These are phyloP conservation scores for Dynastes hyllus DNA, from an alignment of 2,888 invertebrate genomes.

Conservation along the genomic window DNA sequence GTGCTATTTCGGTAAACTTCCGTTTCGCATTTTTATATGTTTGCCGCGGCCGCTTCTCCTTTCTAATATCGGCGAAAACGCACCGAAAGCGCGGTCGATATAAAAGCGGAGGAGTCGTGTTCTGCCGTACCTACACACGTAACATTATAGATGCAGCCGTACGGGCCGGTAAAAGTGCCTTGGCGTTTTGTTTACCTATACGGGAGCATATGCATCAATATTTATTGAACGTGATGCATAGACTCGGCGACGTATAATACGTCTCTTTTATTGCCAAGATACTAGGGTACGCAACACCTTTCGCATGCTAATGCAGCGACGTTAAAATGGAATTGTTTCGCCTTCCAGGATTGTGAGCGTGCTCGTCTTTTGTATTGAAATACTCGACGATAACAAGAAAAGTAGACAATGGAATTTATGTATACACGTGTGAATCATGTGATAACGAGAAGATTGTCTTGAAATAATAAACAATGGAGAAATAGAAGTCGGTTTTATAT, in stretches of 20 bases:
- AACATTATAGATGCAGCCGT: background rate
- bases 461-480: background rate
- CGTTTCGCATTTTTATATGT: constrained; percentile 32
- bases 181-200: constrained; percentile 18
- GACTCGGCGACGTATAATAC: background rate
- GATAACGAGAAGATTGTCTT: background rate
- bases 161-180: background rate
- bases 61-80: constrained; percentile 24
- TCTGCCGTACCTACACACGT: background rate
- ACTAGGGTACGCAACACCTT: background rate
- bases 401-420: background rate
- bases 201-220: constrained; percentile 20
- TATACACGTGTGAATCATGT: background rate
- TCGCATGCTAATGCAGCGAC: background rate
- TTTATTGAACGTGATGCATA: constrained; percentile 23
- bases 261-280: constrained; percentile 12
- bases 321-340: constrained; percentile 9
- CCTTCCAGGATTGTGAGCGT: background rate
- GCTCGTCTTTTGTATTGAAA: background rate
- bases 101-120: background rate
- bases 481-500: background rate
- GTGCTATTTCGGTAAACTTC: constrained; percentile 43
- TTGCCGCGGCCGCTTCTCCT: background rate
- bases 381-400: background rate
- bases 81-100: constrained; percentile 11